A percentile compares a stretch with the other conserved stretches of the same genome.
Conservation (phyloP, 2,888 invertebrate species). For the Habroteleia sp. region DNA sequence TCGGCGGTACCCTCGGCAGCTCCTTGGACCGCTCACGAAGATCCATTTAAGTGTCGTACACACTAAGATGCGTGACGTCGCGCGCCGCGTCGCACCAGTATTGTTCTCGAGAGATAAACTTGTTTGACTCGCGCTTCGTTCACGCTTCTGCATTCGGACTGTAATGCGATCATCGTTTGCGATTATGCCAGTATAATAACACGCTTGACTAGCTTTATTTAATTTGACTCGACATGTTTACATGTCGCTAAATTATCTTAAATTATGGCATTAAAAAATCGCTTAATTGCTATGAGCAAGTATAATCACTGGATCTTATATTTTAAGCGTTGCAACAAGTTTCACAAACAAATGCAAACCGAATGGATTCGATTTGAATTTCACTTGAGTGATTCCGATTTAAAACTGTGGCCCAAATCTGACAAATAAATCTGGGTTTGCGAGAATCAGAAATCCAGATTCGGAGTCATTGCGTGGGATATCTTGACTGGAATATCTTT, state of each 20-base stretch:
- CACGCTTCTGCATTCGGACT: conserved; percentile 38
- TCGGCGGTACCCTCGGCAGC: conserved; percentile 53
- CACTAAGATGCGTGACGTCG: conserved; percentile 57
- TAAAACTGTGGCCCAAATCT: no score
- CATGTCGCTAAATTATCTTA: conserved; percentile 1
- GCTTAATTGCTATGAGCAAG: no score
- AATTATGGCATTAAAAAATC: neutral
- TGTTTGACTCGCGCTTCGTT: conserved; percentile 49
- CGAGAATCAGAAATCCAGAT: no score
- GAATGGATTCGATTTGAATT: no score
- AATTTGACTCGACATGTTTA: conserved; percentile 2
- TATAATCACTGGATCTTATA: no score
- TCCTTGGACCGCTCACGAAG: conserved; percentile 59
- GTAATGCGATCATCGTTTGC: conserved; percentile 41
- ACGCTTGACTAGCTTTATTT: conserved; percentile 21
- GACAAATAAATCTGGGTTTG: no score
- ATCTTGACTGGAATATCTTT: no score
- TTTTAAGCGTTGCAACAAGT: no score
- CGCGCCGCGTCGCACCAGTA: conserved; percentile 34
- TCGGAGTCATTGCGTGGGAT: no score
- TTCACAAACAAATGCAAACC: no score
- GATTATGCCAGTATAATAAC: conserved; percentile 29
- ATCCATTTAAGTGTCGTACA: conserved; percentile 62
- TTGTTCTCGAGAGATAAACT: conserved; percentile 54
- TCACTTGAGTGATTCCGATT: no score